phyloP scores from a whole-genome alignment of 35 echinoderm and acorn worm genomes.

The Acanthaster planci region DNA sequence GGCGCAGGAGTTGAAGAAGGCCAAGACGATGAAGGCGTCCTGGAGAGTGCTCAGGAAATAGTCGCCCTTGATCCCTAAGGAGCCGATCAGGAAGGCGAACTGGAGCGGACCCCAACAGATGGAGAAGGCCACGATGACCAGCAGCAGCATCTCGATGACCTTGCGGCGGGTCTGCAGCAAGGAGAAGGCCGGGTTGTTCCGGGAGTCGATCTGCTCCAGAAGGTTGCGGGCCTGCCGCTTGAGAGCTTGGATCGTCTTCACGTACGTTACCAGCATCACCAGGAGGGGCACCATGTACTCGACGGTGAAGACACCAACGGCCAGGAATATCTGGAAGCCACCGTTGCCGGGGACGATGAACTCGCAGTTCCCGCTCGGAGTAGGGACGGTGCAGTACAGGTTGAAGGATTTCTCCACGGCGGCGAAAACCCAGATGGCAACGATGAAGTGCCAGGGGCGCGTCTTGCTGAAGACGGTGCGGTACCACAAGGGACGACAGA shows the following conservation, averaged over 20 bases:
- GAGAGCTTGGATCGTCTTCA: conserved; percentile 58
- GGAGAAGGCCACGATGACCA: conserved; percentile 55
- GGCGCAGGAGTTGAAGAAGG: conserved; percentile 26
- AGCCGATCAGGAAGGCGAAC: background rate
- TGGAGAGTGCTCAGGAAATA: conserved; percentile 2
- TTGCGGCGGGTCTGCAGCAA: conserved; percentile 39
- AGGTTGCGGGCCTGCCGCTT: conserved; percentile 43
- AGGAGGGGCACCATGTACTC: conserved; percentile 82
- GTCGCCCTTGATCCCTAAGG: background rate
- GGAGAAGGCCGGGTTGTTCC: conserved; percentile 26
- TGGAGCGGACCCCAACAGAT: conserved; percentile 64
- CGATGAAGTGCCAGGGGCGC: conserved; percentile 28
- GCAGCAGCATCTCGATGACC: conserved; percentile 57
- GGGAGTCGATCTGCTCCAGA: conserved; percentile 3
- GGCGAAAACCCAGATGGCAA: conserved; percentile 56
- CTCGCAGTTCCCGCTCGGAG: conserved; percentile 24
- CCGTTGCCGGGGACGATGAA: conserved; percentile 34
- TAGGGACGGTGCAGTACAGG: conserved; percentile 40
- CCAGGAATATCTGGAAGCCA: conserved; percentile 49
- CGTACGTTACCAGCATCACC: conserved; percentile 65
- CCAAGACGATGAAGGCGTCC: conserved; percentile 16
- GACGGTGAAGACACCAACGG: conserved; percentile 45
- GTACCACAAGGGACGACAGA: conserved; percentile 46
- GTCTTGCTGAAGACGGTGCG: conserved; percentile 27
- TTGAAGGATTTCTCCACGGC: conserved; percentile 48